A percentile compares a stretch with the other conserved stretches of the same genome.
These are phyloP conservation scores for Nanger granti DNA, from an alignment of 2,113 vertebrate genomes.

Conservation along the genomic window DNA sequence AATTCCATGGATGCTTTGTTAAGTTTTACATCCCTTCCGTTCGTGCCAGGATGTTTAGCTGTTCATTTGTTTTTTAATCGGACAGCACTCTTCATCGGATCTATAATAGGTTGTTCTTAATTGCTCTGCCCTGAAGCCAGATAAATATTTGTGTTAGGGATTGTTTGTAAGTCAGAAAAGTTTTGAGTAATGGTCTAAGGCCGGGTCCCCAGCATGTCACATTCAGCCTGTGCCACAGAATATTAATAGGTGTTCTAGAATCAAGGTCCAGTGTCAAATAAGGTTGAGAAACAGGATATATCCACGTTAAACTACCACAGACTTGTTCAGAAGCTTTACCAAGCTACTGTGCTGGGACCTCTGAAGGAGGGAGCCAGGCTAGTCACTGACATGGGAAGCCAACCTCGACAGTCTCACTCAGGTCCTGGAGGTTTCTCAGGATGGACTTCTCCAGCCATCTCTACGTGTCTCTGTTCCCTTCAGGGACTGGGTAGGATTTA, in stretches of 20 bases:
- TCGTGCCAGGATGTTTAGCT: not conserved
- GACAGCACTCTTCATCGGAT: not conserved
- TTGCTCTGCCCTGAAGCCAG: not conserved
- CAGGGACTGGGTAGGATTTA: not conserved
- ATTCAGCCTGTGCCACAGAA: not conserved
- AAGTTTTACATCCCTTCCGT: not conserved
- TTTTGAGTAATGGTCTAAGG: not conserved
- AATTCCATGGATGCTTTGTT: not conserved
- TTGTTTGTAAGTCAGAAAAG: not conserved
- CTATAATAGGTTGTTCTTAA: not conserved
- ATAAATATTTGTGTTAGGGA: not conserved
- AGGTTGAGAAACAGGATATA: not conserved
- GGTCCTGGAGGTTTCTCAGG: not conserved
- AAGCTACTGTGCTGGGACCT: not conserved
- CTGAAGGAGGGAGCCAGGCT: not conserved
- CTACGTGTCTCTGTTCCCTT: fast-evolving
- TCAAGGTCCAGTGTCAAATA: not conserved
- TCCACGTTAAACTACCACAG: not conserved
- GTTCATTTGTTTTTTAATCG: not conserved
- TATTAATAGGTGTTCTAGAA: not conserved
- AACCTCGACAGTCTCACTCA: not conserved
- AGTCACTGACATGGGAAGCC: not conserved
- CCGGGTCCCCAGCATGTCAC: not conserved
- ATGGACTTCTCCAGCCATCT: not conserved
- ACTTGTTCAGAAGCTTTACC: not conserved